These are phyloP conservation scores for Oncopodura yosiiana DNA, from an alignment of 1,140 invertebrate genomes.

Conservation along the genomic window DNA sequence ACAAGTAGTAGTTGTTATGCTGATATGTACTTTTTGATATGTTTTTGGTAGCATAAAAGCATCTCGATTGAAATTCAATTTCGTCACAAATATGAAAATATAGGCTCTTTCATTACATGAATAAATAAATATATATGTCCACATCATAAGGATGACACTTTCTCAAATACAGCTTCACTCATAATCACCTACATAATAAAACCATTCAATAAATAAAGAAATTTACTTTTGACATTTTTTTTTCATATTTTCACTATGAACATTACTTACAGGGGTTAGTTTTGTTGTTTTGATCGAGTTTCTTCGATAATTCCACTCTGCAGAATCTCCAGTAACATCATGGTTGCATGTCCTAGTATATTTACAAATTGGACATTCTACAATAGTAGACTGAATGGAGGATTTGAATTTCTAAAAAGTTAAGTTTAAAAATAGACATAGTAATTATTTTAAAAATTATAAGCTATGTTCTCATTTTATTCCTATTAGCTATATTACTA, in stretches of 20 bases:
- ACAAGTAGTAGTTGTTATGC: too few species aligned
- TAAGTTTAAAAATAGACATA: constrained; percentile 10
- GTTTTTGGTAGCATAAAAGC: too few species aligned
- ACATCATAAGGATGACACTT: constrained; percentile 23
- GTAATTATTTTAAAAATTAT: neutral
- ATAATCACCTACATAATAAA: too few species aligned
- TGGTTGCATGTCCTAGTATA: constrained; percentile 19
- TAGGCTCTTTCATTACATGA: neutral
- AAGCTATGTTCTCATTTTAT: too few species aligned
- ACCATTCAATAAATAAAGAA: too few species aligned
- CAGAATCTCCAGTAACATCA: constrained; percentile 20
- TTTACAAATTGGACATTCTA: constrained; percentile 48
- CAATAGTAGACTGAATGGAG: constrained; percentile 48
- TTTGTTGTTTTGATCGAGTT: constrained; percentile 23
- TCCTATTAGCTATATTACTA: constrained; percentile 5
- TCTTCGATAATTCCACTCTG: constrained; percentile 19
- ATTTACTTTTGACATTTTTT: too few species aligned
- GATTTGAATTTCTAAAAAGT: constrained; percentile 46
- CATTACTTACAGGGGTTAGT: constrained; percentile 20
- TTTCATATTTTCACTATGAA: too few species aligned
- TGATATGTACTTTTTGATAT: neutral
- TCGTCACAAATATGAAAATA: neutral
- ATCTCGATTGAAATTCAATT: neutral
- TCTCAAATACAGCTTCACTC: constrained; percentile 25
- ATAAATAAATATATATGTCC: neutral